Base-by-base conservation (phyloP, 2,888 invertebrate species). In the Pollenia angustigena region DNA sequence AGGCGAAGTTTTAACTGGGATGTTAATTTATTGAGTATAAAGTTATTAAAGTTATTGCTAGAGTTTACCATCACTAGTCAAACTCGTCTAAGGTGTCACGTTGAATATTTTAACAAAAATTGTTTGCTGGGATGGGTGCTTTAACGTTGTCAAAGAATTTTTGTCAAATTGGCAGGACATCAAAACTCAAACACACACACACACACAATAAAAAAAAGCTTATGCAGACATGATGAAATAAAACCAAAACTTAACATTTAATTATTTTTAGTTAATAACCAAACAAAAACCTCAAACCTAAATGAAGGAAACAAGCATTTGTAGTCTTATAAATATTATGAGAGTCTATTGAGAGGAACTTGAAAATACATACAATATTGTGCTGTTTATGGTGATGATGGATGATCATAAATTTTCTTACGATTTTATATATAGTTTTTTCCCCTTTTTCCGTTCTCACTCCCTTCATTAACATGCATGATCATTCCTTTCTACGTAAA, bases 391-490 rank as follows among this genome's bases (percentile, higher is more conserved):
- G 72, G 52, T 81, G 74, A 82, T 82, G 82, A 85, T 82, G 85
- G 79, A 82, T 82, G 85, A 85, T 85, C 82, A 82, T 85, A 81
- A 78, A 78, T 85, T 74, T 85, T 78, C 66, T 72, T 81, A 32
- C 11, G 48, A 66, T 52, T 72, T 66, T 71, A 14, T 50, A 1
- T 14, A 54, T 10, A 46, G 10, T 23, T 62, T 54, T 64, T 54
- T 42, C n/a, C 18, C 7, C 44, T n/a, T 44, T 16, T 9, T 4
- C 9, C 42, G 7, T 54, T 18, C 16, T 54, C 3, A 32, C 32
- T 18, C 14, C 23, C 46, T 72, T 76, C 48, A 74, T 64, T 40
- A 64, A 16, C 80, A 44, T 64, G n/a, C 48, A 54, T 16, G 56
- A 48, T 58, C 58, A 50, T 46, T 6, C 48, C 60, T 42, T 52